phyloP scores from a whole-genome alignment of 2,797 vertebrate species.

The Phataginus tricuspis region DNA sequence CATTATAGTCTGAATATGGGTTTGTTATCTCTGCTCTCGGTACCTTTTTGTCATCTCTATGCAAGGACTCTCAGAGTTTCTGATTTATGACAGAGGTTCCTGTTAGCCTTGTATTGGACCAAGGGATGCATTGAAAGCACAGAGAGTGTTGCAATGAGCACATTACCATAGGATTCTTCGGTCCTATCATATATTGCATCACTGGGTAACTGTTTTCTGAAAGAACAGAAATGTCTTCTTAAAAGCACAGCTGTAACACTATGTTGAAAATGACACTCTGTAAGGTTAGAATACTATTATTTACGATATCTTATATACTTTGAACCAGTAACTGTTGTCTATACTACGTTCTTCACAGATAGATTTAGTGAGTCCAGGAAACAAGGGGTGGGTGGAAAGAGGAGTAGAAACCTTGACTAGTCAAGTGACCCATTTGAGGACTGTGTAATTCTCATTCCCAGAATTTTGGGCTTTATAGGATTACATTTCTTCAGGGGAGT shows the following conservation, averaged over 20 bases:
- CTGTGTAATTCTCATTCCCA: neutral
- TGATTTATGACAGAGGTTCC: neutral
- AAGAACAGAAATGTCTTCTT: neutral
- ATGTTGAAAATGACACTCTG: neutral
- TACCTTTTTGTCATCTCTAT: neutral
- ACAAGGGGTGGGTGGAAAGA: accelerated
- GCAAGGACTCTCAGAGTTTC: neutral
- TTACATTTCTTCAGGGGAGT: neutral
- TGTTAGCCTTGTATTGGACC: neutral
- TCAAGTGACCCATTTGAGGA: neutral
- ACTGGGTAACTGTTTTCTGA: neutral
- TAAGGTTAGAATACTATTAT: neutral
- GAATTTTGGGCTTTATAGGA: neutral
- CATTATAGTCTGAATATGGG: neutral
- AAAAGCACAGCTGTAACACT: neutral
- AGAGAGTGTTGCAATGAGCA: neutral
- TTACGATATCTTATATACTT: neutral
- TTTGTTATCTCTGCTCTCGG: neutral
- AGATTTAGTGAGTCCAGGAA: neutral
- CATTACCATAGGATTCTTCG: neutral
- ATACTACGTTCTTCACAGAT: neutral
- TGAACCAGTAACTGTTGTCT: neutral
- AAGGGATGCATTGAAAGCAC: neutral
- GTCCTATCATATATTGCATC: neutral
- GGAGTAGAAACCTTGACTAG: neutral